Base-by-base conservation (phyloP, 2,797 vertebrate genomes). In the Tadarida brasiliensis region DNA sequence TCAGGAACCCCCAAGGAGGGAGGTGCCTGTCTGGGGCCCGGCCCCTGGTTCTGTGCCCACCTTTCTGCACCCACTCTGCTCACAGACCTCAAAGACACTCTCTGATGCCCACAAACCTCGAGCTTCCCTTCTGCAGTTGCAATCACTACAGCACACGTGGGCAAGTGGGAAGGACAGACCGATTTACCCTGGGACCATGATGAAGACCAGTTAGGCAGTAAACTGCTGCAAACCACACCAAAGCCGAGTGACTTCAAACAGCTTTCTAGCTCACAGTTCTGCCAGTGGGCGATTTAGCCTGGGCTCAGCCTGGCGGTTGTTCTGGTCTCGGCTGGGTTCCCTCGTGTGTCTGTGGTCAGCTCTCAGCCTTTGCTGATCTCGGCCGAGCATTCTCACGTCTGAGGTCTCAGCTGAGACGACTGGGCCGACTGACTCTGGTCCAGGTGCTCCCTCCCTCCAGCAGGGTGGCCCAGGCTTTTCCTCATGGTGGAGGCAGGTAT, bases 401-500 rank as follows among this genome's bases (percentile, higher is more conserved):
- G 24, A 70, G 28, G 33, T 57, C 68, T 77, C 76, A 19, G 39
- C 54, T 33, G 87, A 71, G 81, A 44, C 4, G 14, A 11, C 28
- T 0, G 39, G 51, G 35, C 17, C 19, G 76, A 39, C 1, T 0
- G 12, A 33, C 30, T 6, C 47, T 26, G 67, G 47, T 3, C 51
- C 54, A 12, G n/a, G 14, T 14, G 39, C 4, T 4, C 65, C 51
- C 10, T 1, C 9, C 54, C 20, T 30, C 39, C 28, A 4, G 22
- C 47, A 71, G 54, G 67, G 15, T 5, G 30, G 56, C 61, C 56
- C 28, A 2, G 59, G 47, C 65, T 59, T 44, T 33, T 77, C 14
- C 44, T 56, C 65, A 16, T 0, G n/a, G 56, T 0, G 0, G 82
- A 35, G 22, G 51, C 22, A 11, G 15, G 14, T 1, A 0, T 44